Evolutionary conservation across 2,888 invertebrate species (phyloP).

Genomic region (Drosophila kuntzei): DNA sequence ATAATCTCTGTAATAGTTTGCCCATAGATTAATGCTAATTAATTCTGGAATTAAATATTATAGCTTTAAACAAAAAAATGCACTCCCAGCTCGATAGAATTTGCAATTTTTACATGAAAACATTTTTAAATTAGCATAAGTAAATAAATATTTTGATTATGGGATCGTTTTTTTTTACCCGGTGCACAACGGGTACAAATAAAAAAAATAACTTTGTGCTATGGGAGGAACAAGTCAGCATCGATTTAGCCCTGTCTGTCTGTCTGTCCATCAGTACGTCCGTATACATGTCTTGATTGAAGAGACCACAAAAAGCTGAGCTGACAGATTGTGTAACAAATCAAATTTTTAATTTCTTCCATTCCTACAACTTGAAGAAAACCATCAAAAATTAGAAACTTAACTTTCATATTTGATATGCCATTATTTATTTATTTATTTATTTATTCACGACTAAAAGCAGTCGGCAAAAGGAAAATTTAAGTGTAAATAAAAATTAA

Average conservation of each 20-base stretch:
- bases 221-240: not conserved
- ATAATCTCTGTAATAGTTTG: slow-evolving; percentile 18
- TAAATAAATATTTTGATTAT: slow-evolving; percentile 44
- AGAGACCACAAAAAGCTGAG: no score
- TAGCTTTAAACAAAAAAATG: slow-evolving; percentile 31
- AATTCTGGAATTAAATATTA: slow-evolving; percentile 46
- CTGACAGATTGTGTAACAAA: no score
- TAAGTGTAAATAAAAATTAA: no score
- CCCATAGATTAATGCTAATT: slow-evolving; percentile 54
- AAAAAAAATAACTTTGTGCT: not conserved
- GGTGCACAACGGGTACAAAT: not conserved
- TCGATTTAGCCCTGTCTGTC: no score
- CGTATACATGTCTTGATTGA: not conserved
- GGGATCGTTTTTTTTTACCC: not conserved
- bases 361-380: no score
- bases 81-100: not conserved
- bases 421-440: no score
- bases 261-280: not conserved
- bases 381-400: no score
- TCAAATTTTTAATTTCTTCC: no score
- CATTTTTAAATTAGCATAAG: slow-evolving; percentile 59
- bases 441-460: no score
- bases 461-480: no score
- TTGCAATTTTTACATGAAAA: slow-evolving; percentile 7
- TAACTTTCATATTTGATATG: no score